Conservation (phyloP, 2,113 vertebrate genomes). For the Pithys albifrons region DNA sequence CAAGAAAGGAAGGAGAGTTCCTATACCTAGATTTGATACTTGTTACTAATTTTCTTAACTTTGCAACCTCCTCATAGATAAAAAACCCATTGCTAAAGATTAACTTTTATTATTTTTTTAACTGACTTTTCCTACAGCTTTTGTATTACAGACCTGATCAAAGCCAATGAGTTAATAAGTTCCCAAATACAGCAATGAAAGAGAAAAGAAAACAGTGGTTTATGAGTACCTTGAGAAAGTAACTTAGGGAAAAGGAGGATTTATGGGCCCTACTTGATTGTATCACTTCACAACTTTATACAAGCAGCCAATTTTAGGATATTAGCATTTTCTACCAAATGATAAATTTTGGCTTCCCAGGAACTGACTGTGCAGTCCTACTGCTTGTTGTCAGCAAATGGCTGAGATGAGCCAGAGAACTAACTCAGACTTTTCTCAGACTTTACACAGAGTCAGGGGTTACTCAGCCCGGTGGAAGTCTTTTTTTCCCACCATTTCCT, state of each 20-base stretch:
- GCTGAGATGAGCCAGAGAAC: not conserved
- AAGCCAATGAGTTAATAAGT: not conserved
- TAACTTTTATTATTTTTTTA: not conserved
- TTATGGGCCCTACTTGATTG: not conserved
- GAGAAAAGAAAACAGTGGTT: not conserved
- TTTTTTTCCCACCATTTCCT: not conserved
- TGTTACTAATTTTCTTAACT: not conserved
- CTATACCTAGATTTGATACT: too few species aligned
- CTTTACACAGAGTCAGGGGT: not conserved
- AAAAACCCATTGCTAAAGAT: not conserved
- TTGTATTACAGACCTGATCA: not conserved
- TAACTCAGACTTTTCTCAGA: not conserved
- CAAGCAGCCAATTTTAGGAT: not conserved
- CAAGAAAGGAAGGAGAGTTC: not conserved
- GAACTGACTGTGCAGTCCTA: not conserved
- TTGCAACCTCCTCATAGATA: not conserved
- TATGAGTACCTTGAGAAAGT: not conserved
- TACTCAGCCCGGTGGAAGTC: not conserved
- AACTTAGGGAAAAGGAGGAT: not conserved
- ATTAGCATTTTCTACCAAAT: not conserved
- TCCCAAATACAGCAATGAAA: not conserved
- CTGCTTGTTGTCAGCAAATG: fast-evolving
- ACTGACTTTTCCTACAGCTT: not conserved
- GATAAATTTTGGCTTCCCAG: not conserved
- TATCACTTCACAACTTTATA: not conserved